Base-by-base conservation (phyloP, 2,113 vertebrate species). In the Trachemys scripta region DNA sequence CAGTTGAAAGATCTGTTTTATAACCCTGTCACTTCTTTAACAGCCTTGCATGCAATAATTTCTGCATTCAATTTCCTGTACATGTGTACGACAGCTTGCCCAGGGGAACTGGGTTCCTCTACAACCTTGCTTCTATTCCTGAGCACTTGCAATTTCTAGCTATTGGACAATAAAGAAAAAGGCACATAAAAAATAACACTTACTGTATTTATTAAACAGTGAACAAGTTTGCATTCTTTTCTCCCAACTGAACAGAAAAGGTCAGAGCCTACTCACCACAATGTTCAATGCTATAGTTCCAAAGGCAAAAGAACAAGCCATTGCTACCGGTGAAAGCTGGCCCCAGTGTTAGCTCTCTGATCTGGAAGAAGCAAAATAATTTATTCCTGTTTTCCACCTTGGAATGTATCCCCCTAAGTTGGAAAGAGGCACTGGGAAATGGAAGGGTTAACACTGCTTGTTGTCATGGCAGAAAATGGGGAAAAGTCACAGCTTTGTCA, bases 31-130 rank as follows among this genome's bases (percentile, higher is more conserved):
- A 98, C 97, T 96, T 98, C 65, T 97, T 96, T 97, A 97, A 97
- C 96, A 95, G 90, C 82, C 90, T 94, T 2, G 0, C 57, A 81
- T 96, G 94, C 90, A 97, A 93, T 98, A 97, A 96, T 98, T 97
- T 96, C 97, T 98, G 96, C 93, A 84, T 97, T 97, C 97, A 96
- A 98, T 98, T 98, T 98, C 98, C 97, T 97, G 96, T 97, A 97
- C 97, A 98, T 95, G 87, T 97, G 96, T 96, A 96, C 45, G 65
- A 97, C 95, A 96, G 53, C 78, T 93, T 51, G 7, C 95, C 93
- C 96, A 94, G 86, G 94, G 92, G 97, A 97, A 89, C 22, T 69
- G 35, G 54, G 85, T 89, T 97, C 91, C 51, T 75, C 54, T 85
- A 59, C n/a, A 93, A 27, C 87, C 42, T 11, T 65, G 25, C 47